A percentile compares a stretch with the other conserved stretches of the same genome.
phyloP scores from a whole-genome alignment of 2,113 vertebrate genomes.

The Nymphicus hollandicus region DNA sequence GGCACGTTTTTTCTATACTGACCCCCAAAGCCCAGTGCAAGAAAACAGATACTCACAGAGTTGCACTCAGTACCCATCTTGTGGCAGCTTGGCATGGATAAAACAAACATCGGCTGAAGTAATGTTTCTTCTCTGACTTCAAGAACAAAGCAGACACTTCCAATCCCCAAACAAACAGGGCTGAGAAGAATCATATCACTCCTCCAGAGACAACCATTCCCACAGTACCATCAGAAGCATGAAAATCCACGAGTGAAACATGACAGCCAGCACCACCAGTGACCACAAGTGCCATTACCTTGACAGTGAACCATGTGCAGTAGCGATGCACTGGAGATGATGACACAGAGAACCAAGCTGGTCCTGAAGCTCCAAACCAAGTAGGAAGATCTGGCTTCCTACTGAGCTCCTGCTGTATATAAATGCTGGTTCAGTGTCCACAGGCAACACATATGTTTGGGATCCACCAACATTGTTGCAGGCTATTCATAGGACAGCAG shows the following conservation, averaged over 20 bases:
- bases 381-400: neutral
- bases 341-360: neutral
- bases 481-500: neutral
- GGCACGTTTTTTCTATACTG: neutral
- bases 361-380: neutral
- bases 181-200: neutral
- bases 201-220: neutral
- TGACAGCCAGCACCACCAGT: neutral
- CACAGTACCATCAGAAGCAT: neutral
- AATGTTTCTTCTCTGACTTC: neutral
- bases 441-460: neutral
- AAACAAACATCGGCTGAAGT: neutral
- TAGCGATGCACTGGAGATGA: fast-evolving
- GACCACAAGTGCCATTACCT: neutral
- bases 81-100: neutral
- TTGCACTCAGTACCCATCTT: neutral
- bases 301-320: neutral
- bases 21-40: neutral
- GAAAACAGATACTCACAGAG: neutral
- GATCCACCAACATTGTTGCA: neutral
- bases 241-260: neutral
- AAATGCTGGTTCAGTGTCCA: neutral
- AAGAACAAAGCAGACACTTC: neutral
- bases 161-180: neutral
- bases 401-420: neutral